These are phyloP conservation scores for Volucella inflata DNA, from an alignment of 2,888 invertebrate species.

Conservation along the genomic window DNA sequence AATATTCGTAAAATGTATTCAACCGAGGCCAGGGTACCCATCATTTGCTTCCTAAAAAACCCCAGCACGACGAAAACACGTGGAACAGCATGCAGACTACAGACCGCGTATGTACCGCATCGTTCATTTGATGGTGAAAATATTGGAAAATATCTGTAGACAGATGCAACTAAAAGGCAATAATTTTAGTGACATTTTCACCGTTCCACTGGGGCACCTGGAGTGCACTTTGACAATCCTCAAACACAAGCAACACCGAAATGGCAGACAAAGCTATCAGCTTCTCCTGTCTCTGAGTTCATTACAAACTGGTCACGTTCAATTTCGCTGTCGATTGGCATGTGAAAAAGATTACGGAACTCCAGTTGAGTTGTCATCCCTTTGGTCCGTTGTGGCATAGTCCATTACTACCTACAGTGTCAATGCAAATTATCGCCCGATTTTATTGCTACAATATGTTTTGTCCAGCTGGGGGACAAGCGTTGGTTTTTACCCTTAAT, in stretches of 20 bases:
- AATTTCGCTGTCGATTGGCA: constrained; percentile 67
- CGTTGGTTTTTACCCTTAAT: too few species aligned
- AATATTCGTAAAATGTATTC: background rate
- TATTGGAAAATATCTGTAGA: constrained; percentile 48
- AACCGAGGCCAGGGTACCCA: background rate
- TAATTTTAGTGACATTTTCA: constrained; percentile 60
- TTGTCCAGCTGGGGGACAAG: too few species aligned
- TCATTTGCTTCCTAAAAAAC: background rate
- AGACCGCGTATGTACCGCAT: constrained; percentile 29
- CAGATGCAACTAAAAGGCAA: constrained; percentile 68
- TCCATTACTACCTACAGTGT: constrained; percentile 63
- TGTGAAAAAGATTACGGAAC: constrained; percentile 66
- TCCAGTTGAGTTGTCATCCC: constrained; percentile 41
- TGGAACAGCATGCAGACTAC: constrained; percentile 8
- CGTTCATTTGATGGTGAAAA: constrained; percentile 39
- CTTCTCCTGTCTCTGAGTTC: constrained; percentile 36
- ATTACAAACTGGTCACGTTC: constrained; percentile 72
- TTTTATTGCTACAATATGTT: constrained; percentile 22
- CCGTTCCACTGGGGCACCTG: background rate
- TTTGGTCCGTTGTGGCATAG: constrained; percentile 28
- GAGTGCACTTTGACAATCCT: too few species aligned
- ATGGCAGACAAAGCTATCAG: constrained; percentile 29
- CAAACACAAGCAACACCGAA: background rate
- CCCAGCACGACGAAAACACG: background rate
- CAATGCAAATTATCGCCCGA: constrained; percentile 60